A percentile compares a stretch with the other conserved stretches of the same genome.
Conservation (phyloP, 2,797 vertebrate genomes). For the Spheniscus humboldti region DNA sequence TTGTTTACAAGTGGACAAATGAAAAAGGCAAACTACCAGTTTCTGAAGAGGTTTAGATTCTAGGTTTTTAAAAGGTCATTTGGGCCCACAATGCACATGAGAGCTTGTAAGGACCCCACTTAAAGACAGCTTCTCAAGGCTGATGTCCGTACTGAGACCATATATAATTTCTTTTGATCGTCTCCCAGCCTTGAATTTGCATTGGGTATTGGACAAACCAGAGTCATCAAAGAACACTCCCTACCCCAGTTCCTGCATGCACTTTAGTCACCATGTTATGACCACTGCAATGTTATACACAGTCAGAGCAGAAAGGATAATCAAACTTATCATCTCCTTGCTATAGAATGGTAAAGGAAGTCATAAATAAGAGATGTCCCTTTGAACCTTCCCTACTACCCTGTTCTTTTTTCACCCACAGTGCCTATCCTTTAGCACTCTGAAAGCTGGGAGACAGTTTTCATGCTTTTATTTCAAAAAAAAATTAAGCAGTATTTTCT, state of each 20-base stretch:
- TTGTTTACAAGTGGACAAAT: neutral
- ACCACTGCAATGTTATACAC: neutral
- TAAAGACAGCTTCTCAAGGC: neutral
- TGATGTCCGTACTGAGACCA: neutral
- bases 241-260: neutral
- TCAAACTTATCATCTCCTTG: neutral
- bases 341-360: neutral
- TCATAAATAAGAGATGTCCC: neutral
- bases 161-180: neutral
- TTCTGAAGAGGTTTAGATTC: neutral
- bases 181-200: neutral
- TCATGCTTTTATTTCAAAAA: neutral
- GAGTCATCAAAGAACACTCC: neutral
- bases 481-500: neutral
- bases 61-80: neutral
- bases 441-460: neutral
- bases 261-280: neutral
- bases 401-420: neutral
- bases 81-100: accelerated
- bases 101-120: neutral
- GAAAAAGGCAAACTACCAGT: neutral
- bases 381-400: neutral
- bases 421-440: accelerated
- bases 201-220: neutral
- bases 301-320: neutral